A percentile compares a stretch with the other conserved stretches of the same genome.
These are phyloP conservation scores for Odontomachus brunneus DNA, from an alignment of 1,140 invertebrate species.

Conservation along the genomic window DNA sequence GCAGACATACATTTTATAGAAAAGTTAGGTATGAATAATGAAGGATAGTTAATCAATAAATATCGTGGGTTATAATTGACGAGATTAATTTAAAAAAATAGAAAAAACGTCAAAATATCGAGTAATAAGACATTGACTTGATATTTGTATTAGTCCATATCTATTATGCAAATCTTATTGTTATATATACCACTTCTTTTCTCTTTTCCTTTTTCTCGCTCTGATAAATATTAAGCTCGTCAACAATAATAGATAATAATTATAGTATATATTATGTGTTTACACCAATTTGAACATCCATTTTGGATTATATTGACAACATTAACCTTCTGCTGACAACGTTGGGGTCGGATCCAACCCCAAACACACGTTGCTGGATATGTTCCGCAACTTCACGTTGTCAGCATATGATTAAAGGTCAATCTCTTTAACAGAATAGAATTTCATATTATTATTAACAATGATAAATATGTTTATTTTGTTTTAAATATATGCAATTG, in stretches of 20 bases:
- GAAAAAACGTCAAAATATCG: conserved; percentile 61
- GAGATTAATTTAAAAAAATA: conserved; percentile 32
- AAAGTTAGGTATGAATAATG: conserved; percentile 42
- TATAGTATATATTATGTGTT: conserved; percentile 39
- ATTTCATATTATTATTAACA: conserved; percentile 19
- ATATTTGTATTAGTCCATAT: conserved; percentile 72
- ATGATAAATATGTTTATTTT: not conserved
- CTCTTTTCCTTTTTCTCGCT: conserved; percentile 35
- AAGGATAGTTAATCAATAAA: conserved; percentile 25
- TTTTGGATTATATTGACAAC: conserved; percentile 27
- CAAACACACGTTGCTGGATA: too few species aligned
- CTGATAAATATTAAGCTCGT: conserved; percentile 65
- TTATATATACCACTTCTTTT: conserved; percentile 17
- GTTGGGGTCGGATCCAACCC: too few species aligned
- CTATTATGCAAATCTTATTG: conserved; percentile 62
- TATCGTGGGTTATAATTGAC: conserved; percentile 43
- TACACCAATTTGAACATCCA: not conserved
- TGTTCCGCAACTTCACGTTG: too few species aligned
- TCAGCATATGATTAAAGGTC: too few species aligned
- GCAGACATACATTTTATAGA: conserved; percentile 61
- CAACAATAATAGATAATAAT: conserved; percentile 57
- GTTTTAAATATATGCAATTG: too few species aligned
- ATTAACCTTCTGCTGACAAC: too few species aligned
- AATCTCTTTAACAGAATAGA: not conserved
- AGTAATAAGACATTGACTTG: conserved; percentile 79